Conservation (phyloP, 1,140 invertebrate species). For the Ephestia elutella region DNA sequence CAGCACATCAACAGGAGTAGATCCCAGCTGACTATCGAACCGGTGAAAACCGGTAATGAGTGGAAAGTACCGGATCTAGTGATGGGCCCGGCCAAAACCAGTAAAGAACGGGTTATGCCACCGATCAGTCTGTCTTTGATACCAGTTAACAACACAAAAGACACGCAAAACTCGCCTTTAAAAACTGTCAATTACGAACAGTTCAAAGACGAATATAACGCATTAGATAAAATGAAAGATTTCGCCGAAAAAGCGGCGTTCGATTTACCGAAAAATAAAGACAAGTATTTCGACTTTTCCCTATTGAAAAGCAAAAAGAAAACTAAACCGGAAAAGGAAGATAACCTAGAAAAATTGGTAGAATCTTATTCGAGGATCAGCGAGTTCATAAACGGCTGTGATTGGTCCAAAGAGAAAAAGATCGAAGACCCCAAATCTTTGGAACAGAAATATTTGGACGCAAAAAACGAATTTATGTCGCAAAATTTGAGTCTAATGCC, state of each 20-base stretch:
- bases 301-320: conserved; percentile 52
- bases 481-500: conserved; percentile 67
- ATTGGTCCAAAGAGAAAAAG: conserved; percentile 63
- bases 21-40: conserved; percentile 65
- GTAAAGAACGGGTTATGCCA: conserved; percentile 57
- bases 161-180: conserved; percentile 41
- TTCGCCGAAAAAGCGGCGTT: conserved; percentile 71
- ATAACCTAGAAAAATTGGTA: conserved; percentile 62
- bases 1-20: conserved; percentile 72
- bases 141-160: conserved; percentile 54
- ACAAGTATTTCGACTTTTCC: conserved; percentile 62
- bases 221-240: conserved; percentile 71
- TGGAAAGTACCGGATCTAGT: conserved; percentile 63
- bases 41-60: conserved; percentile 46
- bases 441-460: conserved; percentile 68
- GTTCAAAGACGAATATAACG: conserved; percentile 67
- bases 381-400: conserved; percentile 70
- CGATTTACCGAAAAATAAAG: conserved; percentile 59
- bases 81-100: conserved; percentile 47
- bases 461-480: conserved; percentile 72
- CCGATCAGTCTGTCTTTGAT: conserved; percentile 68
- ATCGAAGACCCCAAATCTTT: conserved; percentile 53
- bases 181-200: conserved; percentile 49
- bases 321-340: conserved; percentile 48
- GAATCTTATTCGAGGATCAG: conserved; percentile 67